Evolutionary conservation across 2,888 invertebrate species (phyloP).

Genomic region (Pammene fasciana): DNA sequence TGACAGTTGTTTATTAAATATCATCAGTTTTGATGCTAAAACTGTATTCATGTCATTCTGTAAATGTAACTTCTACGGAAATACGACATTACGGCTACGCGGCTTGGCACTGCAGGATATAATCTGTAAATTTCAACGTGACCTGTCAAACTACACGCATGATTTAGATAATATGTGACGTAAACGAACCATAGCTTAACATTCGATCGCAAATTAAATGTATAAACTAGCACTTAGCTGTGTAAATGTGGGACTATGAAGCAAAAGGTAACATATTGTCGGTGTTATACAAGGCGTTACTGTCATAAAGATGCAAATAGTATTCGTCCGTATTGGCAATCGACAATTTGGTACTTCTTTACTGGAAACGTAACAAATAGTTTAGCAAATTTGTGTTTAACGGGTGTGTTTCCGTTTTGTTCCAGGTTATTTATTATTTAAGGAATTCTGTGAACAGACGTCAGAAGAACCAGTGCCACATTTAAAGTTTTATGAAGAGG

Average conservation of each 20-base stretch:
- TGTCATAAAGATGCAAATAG: too few species aligned
- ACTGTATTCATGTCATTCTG: neutral
- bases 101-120: neutral
- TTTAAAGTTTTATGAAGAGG: constrained; percentile 99
- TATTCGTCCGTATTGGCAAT: too few species aligned
- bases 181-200: constrained; percentile 36
- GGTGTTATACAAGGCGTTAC: too few species aligned
- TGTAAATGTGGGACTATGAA: constrained; percentile 22
- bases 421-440: constrained; percentile 99
- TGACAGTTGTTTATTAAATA: too few species aligned
- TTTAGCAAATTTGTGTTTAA: constrained; percentile 29
- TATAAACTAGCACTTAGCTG: constrained; percentile 26
- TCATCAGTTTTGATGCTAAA: neutral
- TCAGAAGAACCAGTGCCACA: constrained; percentile 98
- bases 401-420: constrained; percentile 63
- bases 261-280: neutral
- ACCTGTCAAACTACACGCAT: neutral
- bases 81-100: neutral
- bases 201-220: constrained; percentile 19
- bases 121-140: neutral
- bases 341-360: too few species aligned
- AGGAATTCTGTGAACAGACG: constrained; percentile 99
- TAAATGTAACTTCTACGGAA: neutral
- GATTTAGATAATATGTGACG: constrained; percentile 17
- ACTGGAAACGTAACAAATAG: too few species aligned